Evolutionary conservation across 1,140 invertebrate genomes (phyloP).

Genomic region (Platorchestia sp.): DNA sequence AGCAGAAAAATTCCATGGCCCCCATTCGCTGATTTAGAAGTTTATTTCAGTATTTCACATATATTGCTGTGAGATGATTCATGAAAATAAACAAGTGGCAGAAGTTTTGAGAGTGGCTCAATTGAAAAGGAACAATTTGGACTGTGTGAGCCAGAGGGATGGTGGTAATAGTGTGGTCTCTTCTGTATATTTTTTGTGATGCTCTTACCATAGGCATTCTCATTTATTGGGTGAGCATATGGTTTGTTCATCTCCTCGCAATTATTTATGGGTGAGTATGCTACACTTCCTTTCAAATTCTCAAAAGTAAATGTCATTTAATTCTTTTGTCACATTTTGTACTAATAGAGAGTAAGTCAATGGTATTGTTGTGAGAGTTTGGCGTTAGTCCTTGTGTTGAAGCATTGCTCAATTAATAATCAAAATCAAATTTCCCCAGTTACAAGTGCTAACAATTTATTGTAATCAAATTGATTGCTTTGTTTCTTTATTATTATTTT

Average conservation of each 20-base stretch:
- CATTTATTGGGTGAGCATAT: constrained; percentile 10
- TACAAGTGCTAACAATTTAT: too few species aligned
- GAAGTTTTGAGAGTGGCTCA: not conserved
- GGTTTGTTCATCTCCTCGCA: not conserved
- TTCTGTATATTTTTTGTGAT: constrained; percentile 38
- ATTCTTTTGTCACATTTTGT: not conserved
- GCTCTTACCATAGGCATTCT: constrained; percentile 48
- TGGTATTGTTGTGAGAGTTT: not conserved
- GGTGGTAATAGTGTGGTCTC: constrained; percentile 36
- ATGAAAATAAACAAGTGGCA: not conserved
- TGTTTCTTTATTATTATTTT: not conserved
- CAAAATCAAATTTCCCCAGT: too few species aligned
- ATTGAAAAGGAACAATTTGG: constrained; percentile 7
- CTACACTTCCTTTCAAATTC: not conserved
- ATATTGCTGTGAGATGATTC: constrained; percentile 20
- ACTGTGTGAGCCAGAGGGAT: not conserved
- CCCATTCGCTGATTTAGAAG: not conserved
- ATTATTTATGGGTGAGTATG: constrained; percentile 44
- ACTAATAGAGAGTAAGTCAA: not conserved
- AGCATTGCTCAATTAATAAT: too few species aligned
- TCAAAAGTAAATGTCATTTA: not conserved
- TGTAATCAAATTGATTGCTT: too few species aligned
- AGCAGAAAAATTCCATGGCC: not conserved
- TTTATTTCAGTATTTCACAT: constrained; percentile 9
- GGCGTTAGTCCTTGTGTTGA: not conserved